Evolutionary conservation across 2,797 vertebrate genomes (phyloP), one percentile per base, ranked within the genome.

Genomic region (Cryptoblepharus egeriae): DNA sequence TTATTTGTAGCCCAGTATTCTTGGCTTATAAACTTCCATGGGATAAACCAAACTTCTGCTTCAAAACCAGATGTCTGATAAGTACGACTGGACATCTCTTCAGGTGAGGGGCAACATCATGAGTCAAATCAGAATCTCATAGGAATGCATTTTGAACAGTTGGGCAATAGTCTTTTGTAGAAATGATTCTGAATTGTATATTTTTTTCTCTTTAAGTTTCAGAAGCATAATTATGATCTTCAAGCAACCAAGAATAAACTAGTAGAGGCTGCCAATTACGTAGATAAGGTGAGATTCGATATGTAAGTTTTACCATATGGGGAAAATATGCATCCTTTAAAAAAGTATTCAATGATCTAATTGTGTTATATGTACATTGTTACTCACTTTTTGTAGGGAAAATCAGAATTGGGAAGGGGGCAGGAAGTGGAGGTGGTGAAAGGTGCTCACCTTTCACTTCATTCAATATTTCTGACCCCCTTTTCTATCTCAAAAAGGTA

Each of bases 201-300:
- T 89, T 80, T 30, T 86, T n/a, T 93, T 84, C 92, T 24, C 84
- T 45, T 94, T 88, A 93, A 99, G 99, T 99, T 97, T 96, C 94
- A 97, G 94, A 98, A 97, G 73, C 97, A 98, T 64, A 95, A 82
- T 4, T 88, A 85, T 30, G 94, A 88, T 91, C 88, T 96, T 0
- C 95, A 96, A 3, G 96, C 90, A 90, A 99, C 97, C 63, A 97
- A 95, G 87, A 87, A 89, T 88, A 99, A 97, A 88, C 93, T 99
- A 85, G 91, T 97, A 87, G 98, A 99, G 88, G 96, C 97, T 4
- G 98, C 98, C 78, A 99, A 99, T 94, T 97, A 97, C 28, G 97
- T 98, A 68, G 99, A 99, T 95, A 99, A 99, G 98, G 99, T 99
- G 94, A 96, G 96, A 90, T 28, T 63, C 81, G 61, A 74, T 79